These are phyloP conservation scores for Tragelaphus strepsiceros DNA, from an alignment of 2,113 vertebrate genomes.

Conservation along the genomic window DNA sequence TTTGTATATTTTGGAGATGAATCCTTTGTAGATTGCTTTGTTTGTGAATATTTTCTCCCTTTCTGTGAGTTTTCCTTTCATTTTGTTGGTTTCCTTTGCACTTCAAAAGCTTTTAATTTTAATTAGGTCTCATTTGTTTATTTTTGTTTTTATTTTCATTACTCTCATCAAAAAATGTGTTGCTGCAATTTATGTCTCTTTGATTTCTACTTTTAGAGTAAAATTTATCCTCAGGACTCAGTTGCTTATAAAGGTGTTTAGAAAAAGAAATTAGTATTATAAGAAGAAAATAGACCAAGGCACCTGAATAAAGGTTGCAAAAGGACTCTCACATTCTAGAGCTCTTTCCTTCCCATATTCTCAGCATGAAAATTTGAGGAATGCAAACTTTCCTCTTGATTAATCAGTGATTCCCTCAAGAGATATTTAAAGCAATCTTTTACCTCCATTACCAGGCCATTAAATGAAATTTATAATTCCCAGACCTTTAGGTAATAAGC, in stretches of 20 bases:
- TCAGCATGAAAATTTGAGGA: not conserved
- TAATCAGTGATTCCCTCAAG: slow-evolving; percentile 23
- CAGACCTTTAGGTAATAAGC: slow-evolving; percentile 46
- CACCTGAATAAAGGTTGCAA: not conserved
- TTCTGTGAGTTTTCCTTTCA: not conserved
- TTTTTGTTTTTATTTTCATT: not conserved
- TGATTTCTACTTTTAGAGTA: not conserved
- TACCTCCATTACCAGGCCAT: not conserved
- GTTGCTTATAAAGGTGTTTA: not conserved
- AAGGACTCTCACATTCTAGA: not conserved
- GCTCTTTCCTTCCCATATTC: not conserved
- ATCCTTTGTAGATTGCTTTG: not conserved
- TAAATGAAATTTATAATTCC: slow-evolving; percentile 49
- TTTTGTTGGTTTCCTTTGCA: not conserved
- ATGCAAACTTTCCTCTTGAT: slow-evolving; percentile 7
- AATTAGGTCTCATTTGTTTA: not conserved
- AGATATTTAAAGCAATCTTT: slow-evolving; percentile 42
- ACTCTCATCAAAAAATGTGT: not conserved
- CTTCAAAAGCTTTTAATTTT: not conserved
- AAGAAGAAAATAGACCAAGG: not conserved
- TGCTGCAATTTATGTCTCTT: not conserved
- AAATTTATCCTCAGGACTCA: not conserved
- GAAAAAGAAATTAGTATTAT: not conserved
- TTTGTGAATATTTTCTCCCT: not conserved
- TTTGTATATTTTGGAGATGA: not conserved